phyloP scores from a whole-genome alignment of 2,113 vertebrate species.

The Pseudorectes ferrugineus region DNA sequence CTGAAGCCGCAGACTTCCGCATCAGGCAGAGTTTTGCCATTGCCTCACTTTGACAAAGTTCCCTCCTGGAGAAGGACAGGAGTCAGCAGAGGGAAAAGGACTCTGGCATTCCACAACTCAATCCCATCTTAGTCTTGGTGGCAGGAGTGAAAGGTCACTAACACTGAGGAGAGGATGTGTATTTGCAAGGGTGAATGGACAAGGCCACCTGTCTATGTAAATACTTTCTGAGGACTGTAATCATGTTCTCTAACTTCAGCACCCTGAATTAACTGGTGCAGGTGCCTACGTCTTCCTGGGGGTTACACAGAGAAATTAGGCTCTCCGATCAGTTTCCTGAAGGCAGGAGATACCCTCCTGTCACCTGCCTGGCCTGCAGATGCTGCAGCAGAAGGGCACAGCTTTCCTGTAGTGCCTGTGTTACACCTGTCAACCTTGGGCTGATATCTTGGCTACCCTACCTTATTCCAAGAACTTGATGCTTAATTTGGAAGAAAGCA shows the following conservation, averaged over 20 bases:
- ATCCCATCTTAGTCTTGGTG: not conserved
- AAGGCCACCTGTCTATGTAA: not conserved
- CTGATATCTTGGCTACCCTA: not conserved
- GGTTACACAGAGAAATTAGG: not conserved
- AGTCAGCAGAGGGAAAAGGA: not conserved
- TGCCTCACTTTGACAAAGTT: not conserved
- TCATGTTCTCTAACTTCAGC: not conserved
- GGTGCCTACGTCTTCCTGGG: not conserved
- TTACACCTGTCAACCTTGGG: not conserved
- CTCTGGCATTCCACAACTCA: not conserved
- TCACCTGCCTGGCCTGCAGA: not conserved
- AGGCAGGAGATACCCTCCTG: not conserved
- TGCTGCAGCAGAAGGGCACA: not conserved
- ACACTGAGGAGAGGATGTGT: not conserved
- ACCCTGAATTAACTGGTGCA: not conserved
- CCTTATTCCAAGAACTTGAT: not conserved
- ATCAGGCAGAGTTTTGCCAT: not conserved
- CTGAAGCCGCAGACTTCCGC: not conserved
- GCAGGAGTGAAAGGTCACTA: not conserved
- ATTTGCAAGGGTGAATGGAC: not conserved
- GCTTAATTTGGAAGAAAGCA: not conserved
- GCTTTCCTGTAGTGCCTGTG: not conserved
- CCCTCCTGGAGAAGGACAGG: not conserved
- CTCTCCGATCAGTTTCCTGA: not conserved
- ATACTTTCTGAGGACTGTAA: not conserved